Percentiles rank a stretch among this genome's conserved stretches.
These are phyloP conservation scores for Steromphala cineraria DNA, from an alignment of 2,888 invertebrate genomes.

Conservation along the genomic window DNA sequence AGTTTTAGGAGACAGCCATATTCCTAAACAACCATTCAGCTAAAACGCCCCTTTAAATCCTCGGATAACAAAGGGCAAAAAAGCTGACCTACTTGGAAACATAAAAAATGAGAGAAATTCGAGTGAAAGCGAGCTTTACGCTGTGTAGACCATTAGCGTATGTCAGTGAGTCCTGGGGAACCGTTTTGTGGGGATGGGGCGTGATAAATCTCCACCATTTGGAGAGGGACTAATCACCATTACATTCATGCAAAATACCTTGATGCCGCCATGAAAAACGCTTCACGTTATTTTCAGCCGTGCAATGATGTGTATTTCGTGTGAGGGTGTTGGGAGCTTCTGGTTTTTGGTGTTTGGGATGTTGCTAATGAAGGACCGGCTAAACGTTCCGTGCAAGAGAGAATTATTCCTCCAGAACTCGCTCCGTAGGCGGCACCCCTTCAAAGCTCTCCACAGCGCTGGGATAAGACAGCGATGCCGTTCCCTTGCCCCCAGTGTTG, in stretches of 20 bases:
- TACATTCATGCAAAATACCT: slow-evolving; percentile 5
- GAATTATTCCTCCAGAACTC: slow-evolving; percentile 7
- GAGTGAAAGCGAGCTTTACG: neutral
- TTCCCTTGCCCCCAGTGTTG: too few species aligned
- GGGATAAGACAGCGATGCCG: too few species aligned
- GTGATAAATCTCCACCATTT: neutral
- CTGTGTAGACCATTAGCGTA: neutral
- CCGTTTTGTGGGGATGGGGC: neutral
- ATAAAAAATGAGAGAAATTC: neutral
- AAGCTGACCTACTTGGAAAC: slow-evolving; percentile 11
- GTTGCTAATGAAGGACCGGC: slow-evolving; percentile 5
- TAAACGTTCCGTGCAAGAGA: slow-evolving; percentile 5
- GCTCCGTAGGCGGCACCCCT: neutral
- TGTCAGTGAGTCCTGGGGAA: neutral
- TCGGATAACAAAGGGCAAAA: neutral
- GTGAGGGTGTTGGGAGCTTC: neutral
- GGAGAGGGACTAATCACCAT: neutral
- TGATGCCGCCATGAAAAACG: slow-evolving; percentile 5
- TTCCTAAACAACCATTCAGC: slow-evolving; percentile 7
- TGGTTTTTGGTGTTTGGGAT: slow-evolving; percentile 1
- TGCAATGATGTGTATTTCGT: slow-evolving; percentile 17
- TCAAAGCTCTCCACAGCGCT: too few species aligned
- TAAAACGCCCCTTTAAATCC: slow-evolving; percentile 10
- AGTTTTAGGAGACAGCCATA: neutral
- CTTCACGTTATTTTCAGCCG: neutral